Percentiles rank a stretch among this genome's conserved stretches.
phyloP scores from a whole-genome alignment of 2,113 vertebrate genomes.

The Sciurus niger region DNA sequence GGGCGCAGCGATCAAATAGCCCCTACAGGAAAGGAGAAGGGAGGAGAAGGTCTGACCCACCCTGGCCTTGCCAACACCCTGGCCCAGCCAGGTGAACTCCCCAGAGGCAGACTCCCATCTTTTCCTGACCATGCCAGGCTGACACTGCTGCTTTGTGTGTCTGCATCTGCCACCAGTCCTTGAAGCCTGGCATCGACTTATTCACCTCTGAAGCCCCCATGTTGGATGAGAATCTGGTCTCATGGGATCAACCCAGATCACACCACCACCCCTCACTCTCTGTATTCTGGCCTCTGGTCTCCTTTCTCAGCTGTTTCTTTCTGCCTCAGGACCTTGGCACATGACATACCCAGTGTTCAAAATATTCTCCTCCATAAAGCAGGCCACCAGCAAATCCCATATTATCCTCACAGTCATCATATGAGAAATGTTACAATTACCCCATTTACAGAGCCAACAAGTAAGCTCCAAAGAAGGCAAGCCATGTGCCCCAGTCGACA shows the following conservation, averaged over 20 bases:
- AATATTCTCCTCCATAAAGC: neutral
- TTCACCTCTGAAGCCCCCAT: neutral
- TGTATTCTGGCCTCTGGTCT: neutral
- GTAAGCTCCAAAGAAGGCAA: neutral
- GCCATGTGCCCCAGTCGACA: neutral
- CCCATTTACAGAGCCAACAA: neutral
- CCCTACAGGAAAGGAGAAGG: constrained; percentile 86
- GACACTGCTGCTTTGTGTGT: neutral
- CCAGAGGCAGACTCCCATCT: neutral
- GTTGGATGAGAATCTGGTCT: neutral
- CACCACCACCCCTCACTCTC: neutral
- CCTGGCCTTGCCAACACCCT: neutral
- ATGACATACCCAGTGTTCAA: neutral
- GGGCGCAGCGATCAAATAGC: constrained; percentile 94
- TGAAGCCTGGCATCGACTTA: neutral
- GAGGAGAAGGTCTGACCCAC: neutral
- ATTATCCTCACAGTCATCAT: neutral
- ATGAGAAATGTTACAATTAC: neutral
- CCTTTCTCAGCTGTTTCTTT: neutral
- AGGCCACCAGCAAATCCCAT: neutral
- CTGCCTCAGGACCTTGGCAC: neutral
- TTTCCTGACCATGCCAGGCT: neutral
- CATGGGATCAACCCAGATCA: neutral
- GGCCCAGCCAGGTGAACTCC: neutral
- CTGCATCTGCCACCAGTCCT: neutral